Percentiles rank a stretch among this genome's conserved stretches.
phyloP scores from a whole-genome alignment of 2,113 vertebrate genomes.

The Otus sunia region DNA sequence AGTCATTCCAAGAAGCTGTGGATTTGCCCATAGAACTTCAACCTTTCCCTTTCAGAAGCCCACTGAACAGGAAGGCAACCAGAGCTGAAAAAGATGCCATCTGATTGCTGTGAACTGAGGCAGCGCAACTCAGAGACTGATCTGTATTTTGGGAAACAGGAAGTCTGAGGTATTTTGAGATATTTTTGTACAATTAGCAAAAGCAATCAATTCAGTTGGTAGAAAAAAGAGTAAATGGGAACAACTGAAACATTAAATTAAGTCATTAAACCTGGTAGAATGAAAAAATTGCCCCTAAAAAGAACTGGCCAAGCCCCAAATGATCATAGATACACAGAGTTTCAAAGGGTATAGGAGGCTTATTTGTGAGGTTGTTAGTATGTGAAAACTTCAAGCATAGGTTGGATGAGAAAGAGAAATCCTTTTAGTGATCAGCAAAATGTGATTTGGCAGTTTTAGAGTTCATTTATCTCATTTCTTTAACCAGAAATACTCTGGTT shows the following conservation, averaged over 20 bases:
- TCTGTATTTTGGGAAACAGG: background rate
- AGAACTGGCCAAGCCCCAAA: background rate
- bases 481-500: background rate
- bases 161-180: background rate
- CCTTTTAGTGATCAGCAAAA: background rate
- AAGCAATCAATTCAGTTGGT: background rate
- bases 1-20: background rate
- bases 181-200: background rate
- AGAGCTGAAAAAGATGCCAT: background rate
- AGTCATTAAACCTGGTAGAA: background rate
- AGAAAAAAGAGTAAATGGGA: background rate
- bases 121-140: background rate
- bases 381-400: background rate
- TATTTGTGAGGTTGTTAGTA: background rate
- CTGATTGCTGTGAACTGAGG: background rate
- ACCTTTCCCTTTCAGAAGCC: background rate
- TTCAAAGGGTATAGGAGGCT: background rate
- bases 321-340: background rate
- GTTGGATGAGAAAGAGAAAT: background rate
- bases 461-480: background rate
- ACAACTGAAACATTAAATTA: background rate
- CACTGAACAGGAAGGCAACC: background rate
- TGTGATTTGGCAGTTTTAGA: background rate
- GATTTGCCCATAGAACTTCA: background rate
- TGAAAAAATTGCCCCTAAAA: background rate